Base-by-base conservation (phyloP, 2,797 vertebrate species). In the Merluccius polli region DNA sequence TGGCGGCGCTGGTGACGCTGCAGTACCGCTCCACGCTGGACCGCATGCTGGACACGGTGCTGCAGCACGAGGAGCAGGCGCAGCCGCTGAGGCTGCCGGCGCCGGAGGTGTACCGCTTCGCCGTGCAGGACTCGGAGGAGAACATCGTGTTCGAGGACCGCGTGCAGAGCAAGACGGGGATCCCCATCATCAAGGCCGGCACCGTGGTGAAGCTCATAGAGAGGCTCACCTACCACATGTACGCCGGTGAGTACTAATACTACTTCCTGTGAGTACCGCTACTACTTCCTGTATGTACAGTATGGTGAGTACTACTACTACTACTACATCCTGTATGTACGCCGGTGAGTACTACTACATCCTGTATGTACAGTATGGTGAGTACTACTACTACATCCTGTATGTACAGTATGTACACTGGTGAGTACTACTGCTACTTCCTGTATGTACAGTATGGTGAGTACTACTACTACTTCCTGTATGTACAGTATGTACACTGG, bases 151-250 rank as follows among this genome's bases (percentile, higher is more conserved):
- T 99, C 76, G 98, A 99, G 92, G 96, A 99, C 72, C 95, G 90
- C 73, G 86, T 97, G 80, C 97, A 97, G 88, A 97, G 96, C 90
- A 95, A 97, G 90, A 97, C 95, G 0, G 97, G 96, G 30, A 99
- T 99, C 72, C 97, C 98, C 33, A 95, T 99, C 85, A 97, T 99
- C 81, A 98, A 98, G 87, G 98, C 95, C 7, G 98, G 98, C 75
- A 98, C 97, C 0, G 97, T 99, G 79, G 96, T 95, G 86, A 99
- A 99, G 75, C 94, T 99, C 76, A 99, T 99, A 16, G 98, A 99
- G 91, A 95, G 98, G 77, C 88, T 99, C 74, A 99, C 98, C 0
- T 99, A 98, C 90, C 98, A 99, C 52, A 99, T 99, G 98, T 99
- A 99, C 83, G 98, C 98, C 93, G 98, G 98, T 99, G 92, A 90